phyloP scores from a whole-genome alignment of 2,888 invertebrate species.

The Metalampra italica region DNA sequence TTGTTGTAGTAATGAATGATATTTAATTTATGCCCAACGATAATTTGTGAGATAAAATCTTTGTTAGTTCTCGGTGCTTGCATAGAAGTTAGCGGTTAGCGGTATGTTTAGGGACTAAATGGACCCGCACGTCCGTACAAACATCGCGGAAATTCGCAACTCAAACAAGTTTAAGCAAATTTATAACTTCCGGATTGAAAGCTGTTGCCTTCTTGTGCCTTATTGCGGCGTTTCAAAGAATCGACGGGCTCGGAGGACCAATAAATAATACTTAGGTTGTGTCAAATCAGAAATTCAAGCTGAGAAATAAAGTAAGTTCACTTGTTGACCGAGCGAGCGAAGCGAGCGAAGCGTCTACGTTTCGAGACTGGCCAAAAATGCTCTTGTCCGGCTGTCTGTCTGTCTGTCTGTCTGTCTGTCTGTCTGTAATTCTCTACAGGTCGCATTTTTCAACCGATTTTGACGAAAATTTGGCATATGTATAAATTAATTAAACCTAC shows the following conservation, averaged over 20 bases:
- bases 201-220: slow-evolving; percentile 29
- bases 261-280: not conserved
- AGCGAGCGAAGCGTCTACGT: too few relatives aligned
- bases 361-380: too few relatives aligned
- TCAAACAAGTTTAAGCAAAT: slow-evolving; percentile 75
- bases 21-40: slow-evolving; percentile 2
- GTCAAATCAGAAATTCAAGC: too few relatives aligned
- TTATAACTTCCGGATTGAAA: slow-evolving; percentile 68
- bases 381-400: too few relatives aligned
- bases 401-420: too few relatives aligned
- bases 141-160: slow-evolving; percentile 69
- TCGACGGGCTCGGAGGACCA: not conserved
- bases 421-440: too few relatives aligned
- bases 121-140: slow-evolving; percentile 73
- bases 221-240: not conserved
- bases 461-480: too few relatives aligned
- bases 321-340: too few relatives aligned
- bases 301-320: too few relatives aligned
- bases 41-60: slow-evolving; percentile 46
- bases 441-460: too few relatives aligned
- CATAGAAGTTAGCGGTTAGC: slow-evolving; percentile 62
- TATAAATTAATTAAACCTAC: too few relatives aligned
- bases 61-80: slow-evolving; percentile 52
- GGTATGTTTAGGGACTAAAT: slow-evolving; percentile 66
- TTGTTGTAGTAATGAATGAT: too few relatives aligned